Base-by-base conservation (phyloP, 2,888 invertebrate species). In the Cyrtodaria siliqua region DNA sequence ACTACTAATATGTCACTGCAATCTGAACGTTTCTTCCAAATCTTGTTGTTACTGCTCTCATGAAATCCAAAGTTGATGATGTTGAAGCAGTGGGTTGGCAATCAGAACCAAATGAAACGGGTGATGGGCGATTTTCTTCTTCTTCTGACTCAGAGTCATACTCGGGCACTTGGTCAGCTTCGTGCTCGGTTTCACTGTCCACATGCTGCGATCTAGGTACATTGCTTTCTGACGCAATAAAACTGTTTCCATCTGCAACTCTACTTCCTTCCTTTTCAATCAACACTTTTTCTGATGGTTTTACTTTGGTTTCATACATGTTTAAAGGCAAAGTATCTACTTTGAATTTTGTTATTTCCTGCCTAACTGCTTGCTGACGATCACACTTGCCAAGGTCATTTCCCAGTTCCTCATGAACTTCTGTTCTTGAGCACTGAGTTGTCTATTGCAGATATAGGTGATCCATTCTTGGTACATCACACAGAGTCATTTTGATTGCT, bases 1-100 rank as follows among this genome's bases (percentile, higher is more conserved):
- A n/a, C n/a, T 33, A 33, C 33, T 8, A 12, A 12, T 33, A 33
- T 33, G 4, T 33, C 12, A 12, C 6, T 8, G 33, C 4, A 33
- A 33, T 33, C 20, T 47, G 4, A 16, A 47, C 16, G 6, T 3
- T 47, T 47, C 20, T 47, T 6, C 47, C 47, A 16, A 4, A 23
- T 55, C 26, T 29, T 23, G 55, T 26, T 55, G 26, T 24, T 12
- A 55, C 55, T 26, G 55, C 55, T 24, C 27, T 29, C 26, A 55
- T 16, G 12, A 55, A 47, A 16, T 47, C 20, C 16, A 47, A 20
- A 20, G 47, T 20, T 47, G 47, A 8, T 33, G 33, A 4, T 33
- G 33, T 12, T 33, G 33, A 4, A 8, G 33, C 33, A 8, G 33
- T 8, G 6, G 4, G 33, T 33, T 12, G 4, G 33, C 12, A 33